Percentiles rank a stretch among this genome's conserved stretches.
Evolutionary conservation across 2,797 vertebrate species (phyloP).

Genomic region (Taeniopygia guttata): DNA sequence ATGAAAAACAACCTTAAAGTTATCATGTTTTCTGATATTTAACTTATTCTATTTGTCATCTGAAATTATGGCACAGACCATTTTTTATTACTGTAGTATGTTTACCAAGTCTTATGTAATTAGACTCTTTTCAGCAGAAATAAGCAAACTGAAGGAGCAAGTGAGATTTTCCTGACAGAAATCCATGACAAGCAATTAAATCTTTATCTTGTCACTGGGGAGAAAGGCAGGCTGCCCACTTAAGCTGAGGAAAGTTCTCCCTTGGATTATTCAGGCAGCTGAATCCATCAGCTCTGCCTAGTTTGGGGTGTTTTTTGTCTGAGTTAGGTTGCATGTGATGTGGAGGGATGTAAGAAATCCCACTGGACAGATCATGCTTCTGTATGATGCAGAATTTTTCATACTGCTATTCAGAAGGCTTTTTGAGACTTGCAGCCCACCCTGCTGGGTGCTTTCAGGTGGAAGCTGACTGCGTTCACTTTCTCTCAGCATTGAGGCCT

Average conservation of each 20-base stretch:
- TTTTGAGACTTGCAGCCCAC: neutral
- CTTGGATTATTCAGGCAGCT: neutral
- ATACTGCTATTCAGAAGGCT: neutral
- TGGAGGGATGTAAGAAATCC: neutral
- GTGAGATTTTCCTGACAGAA: neutral
- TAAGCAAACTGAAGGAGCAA: neutral
- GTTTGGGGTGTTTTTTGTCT: neutral
- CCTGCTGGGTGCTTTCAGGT: neutral
- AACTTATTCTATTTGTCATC: neutral
- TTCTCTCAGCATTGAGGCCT: neutral
- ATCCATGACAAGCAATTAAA: neutral
- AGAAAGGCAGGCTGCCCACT: neutral
- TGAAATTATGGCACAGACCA: neutral
- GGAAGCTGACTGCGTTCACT: neutral
- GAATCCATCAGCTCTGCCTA: neutral
- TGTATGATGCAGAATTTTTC: neutral
- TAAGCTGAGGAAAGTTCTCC: neutral
- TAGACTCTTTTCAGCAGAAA: conserved; percentile 30
- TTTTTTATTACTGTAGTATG: neutral
- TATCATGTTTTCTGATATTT: neutral
- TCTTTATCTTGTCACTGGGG: neutral
- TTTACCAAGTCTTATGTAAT: neutral
- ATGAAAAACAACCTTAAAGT: neutral
- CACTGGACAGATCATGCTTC: neutral
- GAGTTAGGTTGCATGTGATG: neutral